Percentiles rank a stretch among this genome's conserved stretches.
Conservation (phyloP, 2,797 vertebrate species). For the Rhabdophis nuchalis region DNA sequence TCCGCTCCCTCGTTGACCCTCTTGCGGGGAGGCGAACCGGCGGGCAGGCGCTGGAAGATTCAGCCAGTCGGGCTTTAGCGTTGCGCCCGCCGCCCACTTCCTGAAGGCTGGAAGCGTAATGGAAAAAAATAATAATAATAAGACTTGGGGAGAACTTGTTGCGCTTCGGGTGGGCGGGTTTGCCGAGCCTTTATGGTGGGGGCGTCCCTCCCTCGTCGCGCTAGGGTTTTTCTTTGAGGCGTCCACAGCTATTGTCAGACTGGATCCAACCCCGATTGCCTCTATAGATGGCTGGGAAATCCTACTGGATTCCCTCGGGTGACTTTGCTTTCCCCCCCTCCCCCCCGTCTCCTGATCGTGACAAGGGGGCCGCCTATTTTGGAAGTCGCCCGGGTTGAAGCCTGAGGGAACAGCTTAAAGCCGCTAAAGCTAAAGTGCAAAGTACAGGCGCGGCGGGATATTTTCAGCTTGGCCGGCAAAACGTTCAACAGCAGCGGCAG, state of each 20-base stretch:
- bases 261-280: neutral
- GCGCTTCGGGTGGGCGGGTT: neutral
- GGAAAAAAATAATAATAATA: no score
- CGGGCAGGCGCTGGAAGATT: neutral
- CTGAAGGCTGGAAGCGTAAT: neutral
- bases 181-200: neutral
- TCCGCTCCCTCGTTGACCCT: neutral
- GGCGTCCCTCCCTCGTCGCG: neutral
- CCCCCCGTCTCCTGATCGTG: neutral
- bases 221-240: neutral
- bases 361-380: neutral
- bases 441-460: neutral
- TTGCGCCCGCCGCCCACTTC: neutral
- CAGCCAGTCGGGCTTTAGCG: neutral
- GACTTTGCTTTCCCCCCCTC: no score
- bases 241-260: no score
- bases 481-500: neutral
- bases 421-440: neutral
- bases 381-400: neutral
- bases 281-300: neutral
- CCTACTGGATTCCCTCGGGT: neutral
- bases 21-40: constrained; percentile 21
- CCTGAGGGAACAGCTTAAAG: no score
- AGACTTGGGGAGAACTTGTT: neutral
- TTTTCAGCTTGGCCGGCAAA: no score